Evolutionary conservation across 53 echinoderm and acorn worm species (phyloP).

Genomic region (Henricia sp.): DNA sequence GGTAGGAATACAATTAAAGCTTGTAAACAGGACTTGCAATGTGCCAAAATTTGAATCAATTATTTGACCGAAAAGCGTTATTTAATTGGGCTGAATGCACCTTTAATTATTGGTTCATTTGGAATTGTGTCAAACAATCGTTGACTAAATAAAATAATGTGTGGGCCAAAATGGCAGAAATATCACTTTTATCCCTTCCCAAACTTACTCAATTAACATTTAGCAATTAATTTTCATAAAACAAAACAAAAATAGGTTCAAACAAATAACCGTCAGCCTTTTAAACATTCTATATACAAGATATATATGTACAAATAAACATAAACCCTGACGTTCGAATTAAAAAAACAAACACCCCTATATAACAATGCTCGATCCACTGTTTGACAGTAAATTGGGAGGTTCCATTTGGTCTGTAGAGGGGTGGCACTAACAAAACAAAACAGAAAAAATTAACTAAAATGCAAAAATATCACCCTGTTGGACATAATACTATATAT

Average conservation of each 20-base stretch:
- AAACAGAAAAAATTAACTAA: constrained; percentile 1
- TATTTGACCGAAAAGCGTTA: too few species aligned
- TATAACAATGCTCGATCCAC: constrained; percentile 37
- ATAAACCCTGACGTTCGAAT: constrained; percentile 40
- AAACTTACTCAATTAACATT: too few species aligned
- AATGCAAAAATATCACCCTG: constrained; percentile 35
- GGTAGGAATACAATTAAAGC: too few species aligned
- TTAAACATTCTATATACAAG: constrained; percentile 33
- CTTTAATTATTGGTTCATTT: too few species aligned
- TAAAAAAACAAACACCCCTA: constrained; percentile 44
- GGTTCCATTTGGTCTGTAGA: constrained; percentile 32
- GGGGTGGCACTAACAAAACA: constrained; percentile 27
- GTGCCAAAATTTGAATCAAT: too few species aligned
- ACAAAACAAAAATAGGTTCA: not conserved
- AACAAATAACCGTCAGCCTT: not conserved
- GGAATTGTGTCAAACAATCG: too few species aligned
- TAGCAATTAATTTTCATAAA: constrained; percentile 1
- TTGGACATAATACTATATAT: constrained; percentile 58
- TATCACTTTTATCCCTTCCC: too few species aligned
- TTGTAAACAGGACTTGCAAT: too few species aligned
- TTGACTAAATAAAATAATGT: too few species aligned
- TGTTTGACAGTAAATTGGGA: constrained; percentile 60
- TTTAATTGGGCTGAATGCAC: too few species aligned
- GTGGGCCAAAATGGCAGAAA: too few species aligned
- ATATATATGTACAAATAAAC: constrained; percentile 29